Evolutionary conservation across 1,140 invertebrate species (phyloP), one percentile per base, ranked within the genome.

Genomic region (Calephelis nemesis): DNA sequence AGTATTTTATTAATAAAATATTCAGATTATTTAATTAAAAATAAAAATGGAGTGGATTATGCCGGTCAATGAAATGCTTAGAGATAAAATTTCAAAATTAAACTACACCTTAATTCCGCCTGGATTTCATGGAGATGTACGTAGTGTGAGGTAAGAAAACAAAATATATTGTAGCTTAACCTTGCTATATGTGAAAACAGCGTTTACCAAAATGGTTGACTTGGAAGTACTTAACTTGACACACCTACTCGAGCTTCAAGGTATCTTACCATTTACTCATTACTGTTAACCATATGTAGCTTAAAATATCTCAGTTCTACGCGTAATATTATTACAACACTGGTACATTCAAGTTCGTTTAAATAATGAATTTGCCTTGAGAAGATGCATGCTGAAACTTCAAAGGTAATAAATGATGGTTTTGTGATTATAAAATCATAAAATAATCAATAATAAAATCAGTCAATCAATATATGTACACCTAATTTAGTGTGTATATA

Each of bases 51-150:
- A 81, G 69, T 78, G 69, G 74, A 75, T 62, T 47, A 62, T 77
- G 52, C 75, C 83, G 7, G 82, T 84, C 9, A 85, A 85, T 62
- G 77, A 82, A 1, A 77, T 85, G 64, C 65, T 85, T 6, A 69
- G 13, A 12, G 79, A 85, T 13, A 68, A 82, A 62, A 80, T 85
- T 45, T 79, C 82, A n/a, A 85, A 84, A 62, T 52, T 85, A 49
- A 76, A 79, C 47, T 74, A 74, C 65, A 80, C 77, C 12, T 52
- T 84, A 10, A 75, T 81, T 15, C 81, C 80, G 15, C 76, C 77
- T 8, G 73, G 76, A 47, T 82, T 79, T 68, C 70, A 76, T 7
- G 80, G 80, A 58, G 78, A 81, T 64, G 77, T 79, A 0, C 68
- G 76, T 42, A 72, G 63, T 13, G 64, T 74, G 19, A 78, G 82